These are phyloP conservation scores for Hesperophylax magnus DNA, from an alignment of 1,140 invertebrate species.

Conservation along the genomic window DNA sequence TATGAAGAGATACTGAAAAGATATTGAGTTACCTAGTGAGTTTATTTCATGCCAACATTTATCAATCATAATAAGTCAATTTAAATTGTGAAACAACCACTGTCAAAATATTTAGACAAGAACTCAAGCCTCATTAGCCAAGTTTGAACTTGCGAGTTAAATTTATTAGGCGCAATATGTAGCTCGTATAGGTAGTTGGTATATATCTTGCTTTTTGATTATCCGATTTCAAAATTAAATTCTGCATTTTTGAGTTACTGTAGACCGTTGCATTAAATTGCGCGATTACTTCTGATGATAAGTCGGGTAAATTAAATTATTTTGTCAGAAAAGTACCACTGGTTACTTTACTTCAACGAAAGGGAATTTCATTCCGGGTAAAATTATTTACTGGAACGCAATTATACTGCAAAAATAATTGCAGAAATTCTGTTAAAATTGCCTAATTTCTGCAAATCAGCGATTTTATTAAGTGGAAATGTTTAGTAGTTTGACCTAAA, in stretches of 20 bases:
- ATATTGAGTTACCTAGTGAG: too few relatives aligned
- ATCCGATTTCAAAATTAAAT: not conserved
- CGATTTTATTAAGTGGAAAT: not conserved
- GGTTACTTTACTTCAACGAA: not conserved
- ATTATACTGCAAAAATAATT: slow-evolving; percentile 34
- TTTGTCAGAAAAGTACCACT: not conserved
- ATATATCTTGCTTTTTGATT: not conserved
- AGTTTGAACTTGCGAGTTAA: not conserved
- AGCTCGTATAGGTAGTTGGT: not conserved
- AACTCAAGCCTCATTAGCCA: slow-evolving; percentile 5
- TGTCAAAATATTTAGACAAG: slow-evolving; percentile 11
- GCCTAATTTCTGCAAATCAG: not conserved
- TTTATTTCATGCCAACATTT: too few relatives aligned
- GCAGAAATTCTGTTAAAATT: slow-evolving; percentile 12
- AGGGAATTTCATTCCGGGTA: slow-evolving; percentile 21
- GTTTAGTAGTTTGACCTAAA: not conserved
- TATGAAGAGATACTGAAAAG: too few relatives aligned
- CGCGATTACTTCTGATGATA: slow-evolving; percentile 9
- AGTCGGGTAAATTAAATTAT: slow-evolving; percentile 19
- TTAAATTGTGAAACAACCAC: not conserved
- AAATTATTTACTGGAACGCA: slow-evolving; percentile 18
- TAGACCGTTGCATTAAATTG: slow-evolving; percentile 20
- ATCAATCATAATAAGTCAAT: too few relatives aligned
- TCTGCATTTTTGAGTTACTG: slow-evolving; percentile 24
- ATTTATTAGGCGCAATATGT: not conserved